These are phyloP conservation scores for Pandemis heparana DNA, from an alignment of 2,888 invertebrate species.

Conservation along the genomic window DNA sequence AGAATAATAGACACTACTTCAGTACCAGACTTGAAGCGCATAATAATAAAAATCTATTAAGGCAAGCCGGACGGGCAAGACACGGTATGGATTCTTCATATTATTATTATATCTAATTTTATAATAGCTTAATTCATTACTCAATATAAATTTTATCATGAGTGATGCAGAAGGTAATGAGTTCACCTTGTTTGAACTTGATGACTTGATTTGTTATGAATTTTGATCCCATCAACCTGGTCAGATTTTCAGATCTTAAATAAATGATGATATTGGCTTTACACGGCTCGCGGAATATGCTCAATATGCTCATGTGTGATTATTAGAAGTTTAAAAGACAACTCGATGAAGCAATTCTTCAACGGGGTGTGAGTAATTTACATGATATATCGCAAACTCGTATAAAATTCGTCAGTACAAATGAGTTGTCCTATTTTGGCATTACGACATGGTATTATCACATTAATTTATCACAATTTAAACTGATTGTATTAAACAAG, in stretches of 20 bases:
- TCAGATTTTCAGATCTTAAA: constrained; percentile 27
- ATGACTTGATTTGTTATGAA: neutral
- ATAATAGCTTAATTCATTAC: neutral
- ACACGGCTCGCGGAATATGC: constrained; percentile 4
- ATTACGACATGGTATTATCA: constrained; percentile 15
- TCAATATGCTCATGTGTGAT: constrained; percentile 11
- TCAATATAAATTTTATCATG: neutral
- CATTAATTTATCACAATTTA: constrained; percentile 29
- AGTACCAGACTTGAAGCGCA: neutral
- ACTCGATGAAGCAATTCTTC: neutral
- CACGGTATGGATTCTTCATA: constrained; percentile 16
- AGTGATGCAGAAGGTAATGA: neutral
- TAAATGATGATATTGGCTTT: neutral
- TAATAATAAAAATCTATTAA: neutral
- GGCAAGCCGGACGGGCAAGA: constrained; percentile 41
- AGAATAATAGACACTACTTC: neutral
- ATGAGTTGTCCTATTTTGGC: constrained; percentile 13
- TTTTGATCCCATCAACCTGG: neutral
- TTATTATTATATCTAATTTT: constrained; percentile 2
- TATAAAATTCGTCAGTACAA: neutral
- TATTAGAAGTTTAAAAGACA: neutral
- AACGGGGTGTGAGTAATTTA: neutral
- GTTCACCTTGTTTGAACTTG: neutral
- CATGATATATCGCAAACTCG: neutral
- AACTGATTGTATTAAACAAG: constrained; percentile 31